Evolutionary conservation across 2,888 invertebrate genomes (phyloP).

Genomic region (Archips crataeganus): DNA sequence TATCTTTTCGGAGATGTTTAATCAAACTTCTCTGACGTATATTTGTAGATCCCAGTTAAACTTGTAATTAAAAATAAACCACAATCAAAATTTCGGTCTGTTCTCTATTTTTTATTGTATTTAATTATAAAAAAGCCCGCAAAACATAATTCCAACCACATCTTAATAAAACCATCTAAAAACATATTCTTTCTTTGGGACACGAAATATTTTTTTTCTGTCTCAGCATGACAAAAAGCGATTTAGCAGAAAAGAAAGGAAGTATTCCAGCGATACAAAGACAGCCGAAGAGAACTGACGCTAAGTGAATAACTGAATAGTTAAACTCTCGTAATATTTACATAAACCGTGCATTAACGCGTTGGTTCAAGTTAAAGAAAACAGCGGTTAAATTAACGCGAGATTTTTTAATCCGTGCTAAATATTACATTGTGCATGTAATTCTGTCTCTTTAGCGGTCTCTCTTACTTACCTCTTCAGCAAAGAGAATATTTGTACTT

Average conservation of each 20-base stretch:
- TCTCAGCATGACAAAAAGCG: slow-evolving; percentile 59
- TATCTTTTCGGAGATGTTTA: no score
- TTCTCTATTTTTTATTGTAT: no score
- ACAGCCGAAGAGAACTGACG: slow-evolving; percentile 72
- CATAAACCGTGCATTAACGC: slow-evolving; percentile 82
- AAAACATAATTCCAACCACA: not conserved
- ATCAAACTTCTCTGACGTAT: no score
- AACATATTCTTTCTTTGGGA: no score
- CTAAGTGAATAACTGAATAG: slow-evolving; percentile 85
- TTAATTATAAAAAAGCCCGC: not conserved
- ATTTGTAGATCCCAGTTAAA: no score
- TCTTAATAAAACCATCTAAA: not conserved
- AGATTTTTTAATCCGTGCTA: no score
- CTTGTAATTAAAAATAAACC: no score
- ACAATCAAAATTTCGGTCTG: no score
- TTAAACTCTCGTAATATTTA: slow-evolving; percentile 84
- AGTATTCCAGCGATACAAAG: slow-evolving; percentile 73
- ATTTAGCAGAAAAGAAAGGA: slow-evolving; percentile 60
- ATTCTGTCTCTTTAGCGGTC: no score
- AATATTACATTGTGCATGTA: no score
- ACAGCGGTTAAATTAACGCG: slow-evolving; percentile 48
- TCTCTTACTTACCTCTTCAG: no score
- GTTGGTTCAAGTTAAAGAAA: slow-evolving; percentile 58
- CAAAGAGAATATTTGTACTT: no score
- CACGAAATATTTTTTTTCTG: not conserved